These are phyloP conservation scores for Sylvicola cinctus DNA, from an alignment of 2,888 invertebrate species.

Conservation along the genomic window DNA sequence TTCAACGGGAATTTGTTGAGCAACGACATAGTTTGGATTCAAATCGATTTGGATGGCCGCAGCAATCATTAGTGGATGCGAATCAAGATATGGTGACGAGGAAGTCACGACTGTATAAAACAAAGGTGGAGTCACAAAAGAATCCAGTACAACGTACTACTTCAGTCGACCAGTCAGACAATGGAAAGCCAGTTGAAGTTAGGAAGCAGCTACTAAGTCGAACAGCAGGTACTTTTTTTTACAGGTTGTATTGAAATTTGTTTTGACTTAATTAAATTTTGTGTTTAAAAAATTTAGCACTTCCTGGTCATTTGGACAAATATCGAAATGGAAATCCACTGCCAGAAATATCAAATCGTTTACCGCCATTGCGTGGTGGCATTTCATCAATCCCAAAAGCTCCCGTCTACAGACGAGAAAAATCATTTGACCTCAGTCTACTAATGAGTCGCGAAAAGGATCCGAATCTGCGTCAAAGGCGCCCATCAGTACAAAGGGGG, in stretches of 20 bases:
- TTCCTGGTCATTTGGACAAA: not conserved
- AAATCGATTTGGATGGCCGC: conserved; percentile 7
- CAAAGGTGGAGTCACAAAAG: conserved; percentile 48
- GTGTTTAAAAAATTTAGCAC: not conserved
- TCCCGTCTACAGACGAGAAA: conserved; percentile 5
- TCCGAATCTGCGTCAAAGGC: too few species aligned
- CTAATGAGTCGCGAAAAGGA: not conserved
- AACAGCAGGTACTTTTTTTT: too few species aligned
- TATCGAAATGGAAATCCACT: not conserved
- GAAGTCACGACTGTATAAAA: conserved; percentile 49
- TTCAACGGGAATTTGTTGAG: too few species aligned
- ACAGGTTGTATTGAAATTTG: too few species aligned
- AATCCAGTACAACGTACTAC: conserved; percentile 9
- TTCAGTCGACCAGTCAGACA: conserved; percentile 4
- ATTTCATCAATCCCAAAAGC: not conserved
- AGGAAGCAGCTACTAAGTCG: conserved; percentile 8
- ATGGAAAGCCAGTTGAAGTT: too few species aligned
- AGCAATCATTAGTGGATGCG: conserved; percentile 21
- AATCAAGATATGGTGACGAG: conserved; percentile 27
- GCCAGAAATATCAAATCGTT: not conserved
- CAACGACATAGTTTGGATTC: conserved; percentile 3
- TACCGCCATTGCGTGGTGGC: not conserved
- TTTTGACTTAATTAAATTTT: too few species aligned
- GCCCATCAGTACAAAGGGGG: not conserved
- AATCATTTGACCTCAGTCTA: conserved; percentile 6